phyloP scores from a whole-genome alignment of 2,888 invertebrate genomes.

The Tetropium fuscum region DNA sequence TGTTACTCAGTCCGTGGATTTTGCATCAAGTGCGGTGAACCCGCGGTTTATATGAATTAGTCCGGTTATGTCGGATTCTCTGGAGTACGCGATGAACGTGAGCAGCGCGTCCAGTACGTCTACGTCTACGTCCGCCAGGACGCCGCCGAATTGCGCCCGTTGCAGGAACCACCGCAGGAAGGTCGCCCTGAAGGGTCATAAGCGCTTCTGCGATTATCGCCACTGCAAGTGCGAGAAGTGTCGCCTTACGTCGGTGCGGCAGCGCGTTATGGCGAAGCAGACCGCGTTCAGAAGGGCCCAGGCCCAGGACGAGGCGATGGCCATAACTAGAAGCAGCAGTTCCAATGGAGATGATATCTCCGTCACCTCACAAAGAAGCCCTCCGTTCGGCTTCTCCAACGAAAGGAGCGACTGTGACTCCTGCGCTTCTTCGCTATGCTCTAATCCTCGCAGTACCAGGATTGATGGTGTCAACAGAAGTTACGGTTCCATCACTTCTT shows the following conservation, averaged over 20 bases:
- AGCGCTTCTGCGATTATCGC: conserved; percentile 89
- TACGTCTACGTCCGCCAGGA: conserved; percentile 76
- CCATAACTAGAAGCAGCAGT: conserved; percentile 55
- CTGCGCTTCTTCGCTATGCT: conserved; percentile 72
- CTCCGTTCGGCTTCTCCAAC: conserved; percentile 64
- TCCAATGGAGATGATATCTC: conserved; percentile 57
- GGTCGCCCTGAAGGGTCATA: conserved; percentile 91
- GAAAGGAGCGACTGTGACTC: conserved; percentile 68
- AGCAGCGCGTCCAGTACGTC: conserved; percentile 70
- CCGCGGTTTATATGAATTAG: conserved; percentile 16
- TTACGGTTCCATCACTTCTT: no score
- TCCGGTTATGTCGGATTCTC: conserved; percentile 64
- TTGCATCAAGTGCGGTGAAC: conserved; percentile 23
- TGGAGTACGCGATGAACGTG: conserved; percentile 68
- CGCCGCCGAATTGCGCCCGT: conserved; percentile 92
- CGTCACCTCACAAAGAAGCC: conserved; percentile 57
- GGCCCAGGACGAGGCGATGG: conserved; percentile 83
- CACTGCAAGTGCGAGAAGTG: conserved; percentile 90
- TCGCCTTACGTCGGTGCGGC: conserved; percentile 86
- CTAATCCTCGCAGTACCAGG: conserved; percentile 68
- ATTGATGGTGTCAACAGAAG: no score
- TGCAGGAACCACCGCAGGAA: conserved; percentile 93
- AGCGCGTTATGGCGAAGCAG: conserved; percentile 90
- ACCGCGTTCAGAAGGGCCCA: conserved; percentile 87
- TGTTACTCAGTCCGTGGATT: no score